Evolutionary conservation across 2,888 invertebrate genomes (phyloP).

Genomic region (Leptopilina syphax): DNA sequence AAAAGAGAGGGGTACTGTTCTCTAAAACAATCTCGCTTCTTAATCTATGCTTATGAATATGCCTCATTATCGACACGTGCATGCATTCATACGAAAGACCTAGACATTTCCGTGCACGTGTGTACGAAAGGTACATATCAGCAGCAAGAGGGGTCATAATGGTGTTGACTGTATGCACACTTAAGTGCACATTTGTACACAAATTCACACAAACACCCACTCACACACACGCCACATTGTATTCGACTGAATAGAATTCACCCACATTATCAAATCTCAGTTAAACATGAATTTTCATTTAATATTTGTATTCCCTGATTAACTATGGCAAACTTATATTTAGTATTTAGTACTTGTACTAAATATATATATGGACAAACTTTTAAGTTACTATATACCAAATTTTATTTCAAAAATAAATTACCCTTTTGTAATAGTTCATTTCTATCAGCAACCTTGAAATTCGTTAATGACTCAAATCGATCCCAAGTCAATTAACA

Average conservation of each 20-base stretch:
- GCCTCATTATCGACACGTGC: slow-evolving; percentile 72
- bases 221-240: not conserved
- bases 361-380: too few species aligned
- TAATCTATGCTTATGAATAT: slow-evolving; percentile 72
- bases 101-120: slow-evolving; percentile 50
- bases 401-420: not conserved
- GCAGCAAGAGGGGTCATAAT: slow-evolving; percentile 13
- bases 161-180: slow-evolving; percentile 16
- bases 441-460: not conserved
- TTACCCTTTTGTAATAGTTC: not conserved
- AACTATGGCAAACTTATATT: too few species aligned
- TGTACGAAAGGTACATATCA: slow-evolving; percentile 33
- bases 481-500: too few species aligned
- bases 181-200: slow-evolving; percentile 30
- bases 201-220: not conserved
- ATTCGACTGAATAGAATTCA: slow-evolving; percentile 17
- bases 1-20: slow-evolving; percentile 64
- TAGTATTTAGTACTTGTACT: too few species aligned
- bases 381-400: not conserved
- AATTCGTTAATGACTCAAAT: too few species aligned
- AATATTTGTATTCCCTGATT: slow-evolving; percentile 12
- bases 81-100: slow-evolving; percentile 44
- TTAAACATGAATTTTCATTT: slow-evolving; percentile 15
- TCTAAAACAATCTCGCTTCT: slow-evolving; percentile 73
- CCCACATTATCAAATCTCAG: slow-evolving; percentile 29